phyloP scores from a whole-genome alignment of 2,888 invertebrate genomes.

The Leptinotarsa juncta region DNA sequence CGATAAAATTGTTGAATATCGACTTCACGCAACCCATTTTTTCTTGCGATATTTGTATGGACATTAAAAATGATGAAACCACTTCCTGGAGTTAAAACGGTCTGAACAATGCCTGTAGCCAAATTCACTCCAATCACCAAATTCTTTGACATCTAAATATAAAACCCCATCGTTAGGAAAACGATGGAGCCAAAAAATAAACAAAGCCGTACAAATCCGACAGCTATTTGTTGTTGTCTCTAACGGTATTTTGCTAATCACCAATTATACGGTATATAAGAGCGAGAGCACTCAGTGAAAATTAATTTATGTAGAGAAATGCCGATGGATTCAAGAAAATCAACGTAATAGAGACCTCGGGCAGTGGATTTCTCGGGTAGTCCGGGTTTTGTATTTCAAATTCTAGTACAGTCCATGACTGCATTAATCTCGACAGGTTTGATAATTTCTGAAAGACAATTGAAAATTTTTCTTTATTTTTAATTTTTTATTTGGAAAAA shows the following conservation, averaged over 20 bases:
- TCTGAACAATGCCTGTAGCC: too few species aligned
- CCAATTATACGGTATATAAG: conserved; percentile 11
- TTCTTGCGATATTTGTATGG: too few species aligned
- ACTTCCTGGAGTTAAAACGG: too few species aligned
- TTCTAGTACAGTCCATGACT: conserved; percentile 1
- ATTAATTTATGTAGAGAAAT: conserved; percentile 10
- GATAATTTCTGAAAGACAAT: too few species aligned
- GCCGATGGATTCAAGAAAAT: conserved; percentile 17
- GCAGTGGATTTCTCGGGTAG: conserved; percentile 8
- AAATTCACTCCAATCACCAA: too few species aligned
- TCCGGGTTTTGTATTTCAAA: conserved; percentile 5
- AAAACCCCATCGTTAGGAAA: neutral
- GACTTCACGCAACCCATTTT: too few species aligned
- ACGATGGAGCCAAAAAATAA: neutral
- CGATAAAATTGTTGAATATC: too few species aligned
- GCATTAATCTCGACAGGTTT: too few species aligned
- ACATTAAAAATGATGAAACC: too few species aligned
- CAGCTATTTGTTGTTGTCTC: conserved; percentile 11
- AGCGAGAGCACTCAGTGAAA: conserved; percentile 5
- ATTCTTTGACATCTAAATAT: neutral
- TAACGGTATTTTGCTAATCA: conserved; percentile 3
- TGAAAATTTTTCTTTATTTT: too few species aligned
- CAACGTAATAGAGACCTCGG: conserved; percentile 14
- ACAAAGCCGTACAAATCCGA: neutral
- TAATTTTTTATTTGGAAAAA: too few species aligned